These are phyloP conservation scores for Muntiacus muntjak DNA, from an alignment of 2,113 vertebrate genomes.

Conservation along the genomic window DNA sequence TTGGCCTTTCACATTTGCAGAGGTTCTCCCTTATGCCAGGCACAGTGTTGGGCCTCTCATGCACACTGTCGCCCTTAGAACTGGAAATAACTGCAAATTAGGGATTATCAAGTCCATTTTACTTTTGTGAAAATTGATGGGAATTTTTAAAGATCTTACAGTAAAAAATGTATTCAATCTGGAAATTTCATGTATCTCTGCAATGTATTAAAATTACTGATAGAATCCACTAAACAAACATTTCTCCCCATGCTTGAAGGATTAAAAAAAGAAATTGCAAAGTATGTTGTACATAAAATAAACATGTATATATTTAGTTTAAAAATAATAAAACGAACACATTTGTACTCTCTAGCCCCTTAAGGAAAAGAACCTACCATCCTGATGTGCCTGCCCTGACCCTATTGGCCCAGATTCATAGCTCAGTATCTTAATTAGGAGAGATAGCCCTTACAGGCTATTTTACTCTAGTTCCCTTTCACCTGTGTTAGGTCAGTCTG, in stretches of 20 bases:
- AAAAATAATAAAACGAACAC: background rate
- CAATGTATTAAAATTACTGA: background rate
- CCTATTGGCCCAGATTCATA: background rate
- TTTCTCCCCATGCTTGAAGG: background rate
- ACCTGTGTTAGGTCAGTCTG: background rate
- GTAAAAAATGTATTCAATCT: background rate
- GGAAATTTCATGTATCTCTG: background rate
- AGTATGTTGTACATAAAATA: background rate
- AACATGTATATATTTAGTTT: background rate
- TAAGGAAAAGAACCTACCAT: background rate
- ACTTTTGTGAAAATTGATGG: background rate
- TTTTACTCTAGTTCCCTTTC: background rate
- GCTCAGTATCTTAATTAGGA: background rate
- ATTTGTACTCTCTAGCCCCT: background rate
- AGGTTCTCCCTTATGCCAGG: background rate
- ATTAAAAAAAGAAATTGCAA: background rate
- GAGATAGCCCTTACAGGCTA: background rate
- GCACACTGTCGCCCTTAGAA: background rate
- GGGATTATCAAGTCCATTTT: background rate
- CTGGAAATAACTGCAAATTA: background rate
- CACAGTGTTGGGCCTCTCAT: background rate
- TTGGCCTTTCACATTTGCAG: background rate
- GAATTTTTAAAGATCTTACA: background rate
- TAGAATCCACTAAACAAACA: background rate
- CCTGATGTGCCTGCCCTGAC: background rate